Conservation (phyloP, 2,797 vertebrate genomes). For the Schizothorax lantsangensis region DNA sequence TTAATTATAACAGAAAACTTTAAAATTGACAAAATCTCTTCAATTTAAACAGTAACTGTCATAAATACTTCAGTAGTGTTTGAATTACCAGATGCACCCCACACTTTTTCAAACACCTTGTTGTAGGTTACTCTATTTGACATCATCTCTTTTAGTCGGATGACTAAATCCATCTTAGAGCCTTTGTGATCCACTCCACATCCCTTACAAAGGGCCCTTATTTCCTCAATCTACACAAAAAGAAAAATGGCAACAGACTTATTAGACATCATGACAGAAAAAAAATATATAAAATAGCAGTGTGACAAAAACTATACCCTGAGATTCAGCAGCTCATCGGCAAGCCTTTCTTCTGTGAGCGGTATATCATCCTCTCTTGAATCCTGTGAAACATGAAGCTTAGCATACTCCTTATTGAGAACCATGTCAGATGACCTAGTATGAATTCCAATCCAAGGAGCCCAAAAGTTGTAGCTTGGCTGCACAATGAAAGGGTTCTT, state of each 20-base stretch:
- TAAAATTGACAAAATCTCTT: neutral
- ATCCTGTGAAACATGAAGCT: neutral
- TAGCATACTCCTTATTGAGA: neutral
- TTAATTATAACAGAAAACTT: neutral
- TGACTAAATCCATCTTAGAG: neutral
- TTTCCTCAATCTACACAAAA: neutral
- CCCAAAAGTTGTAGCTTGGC: conserved; percentile 7
- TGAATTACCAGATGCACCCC: conserved; percentile 22
- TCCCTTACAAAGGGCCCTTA: neutral
- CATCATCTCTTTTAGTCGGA: neutral
- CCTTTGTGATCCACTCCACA: neutral
- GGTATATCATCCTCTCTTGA: neutral
- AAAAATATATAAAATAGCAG: neutral
- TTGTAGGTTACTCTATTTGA: neutral
- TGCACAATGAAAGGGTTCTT: neutral
- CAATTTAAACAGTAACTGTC: neutral
- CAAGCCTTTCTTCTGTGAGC: conserved; percentile 2
- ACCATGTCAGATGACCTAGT: neutral
- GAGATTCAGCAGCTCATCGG: conserved; percentile 10
- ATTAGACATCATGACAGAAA: neutral
- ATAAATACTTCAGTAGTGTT: neutral
- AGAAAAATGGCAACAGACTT: neutral
- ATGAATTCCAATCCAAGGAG: neutral
- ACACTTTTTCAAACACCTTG: conserved; percentile 11
- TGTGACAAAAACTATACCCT: neutral